Percentiles rank a stretch among this genome's conserved stretches.
phyloP scores from a whole-genome alignment of 2,797 vertebrate genomes.

The Heteromormyrus szaboi region DNA sequence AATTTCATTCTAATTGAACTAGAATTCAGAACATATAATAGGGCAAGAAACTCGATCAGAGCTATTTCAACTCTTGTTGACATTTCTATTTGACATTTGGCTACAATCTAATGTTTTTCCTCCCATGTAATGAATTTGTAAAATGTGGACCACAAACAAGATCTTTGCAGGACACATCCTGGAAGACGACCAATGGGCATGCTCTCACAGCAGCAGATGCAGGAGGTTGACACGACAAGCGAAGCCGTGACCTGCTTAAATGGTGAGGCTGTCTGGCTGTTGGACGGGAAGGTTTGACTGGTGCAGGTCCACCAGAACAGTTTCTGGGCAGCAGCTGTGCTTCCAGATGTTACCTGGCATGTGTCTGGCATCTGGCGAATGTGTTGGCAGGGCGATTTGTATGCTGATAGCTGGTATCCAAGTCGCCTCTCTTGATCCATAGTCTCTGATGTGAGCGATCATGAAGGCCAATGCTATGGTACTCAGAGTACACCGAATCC shows the following conservation, averaged over 20 bases:
- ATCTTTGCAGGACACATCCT: background rate
- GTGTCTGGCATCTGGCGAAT: background rate
- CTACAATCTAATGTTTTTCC: background rate
- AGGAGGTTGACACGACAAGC: background rate
- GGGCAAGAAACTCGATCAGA: background rate
- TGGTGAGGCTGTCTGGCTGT: background rate
- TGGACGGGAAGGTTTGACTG: background rate
- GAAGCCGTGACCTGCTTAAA: background rate
- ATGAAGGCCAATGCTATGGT: background rate
- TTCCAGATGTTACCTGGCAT: background rate
- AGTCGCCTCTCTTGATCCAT: background rate
- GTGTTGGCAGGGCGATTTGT: background rate
- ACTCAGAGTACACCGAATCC: background rate
- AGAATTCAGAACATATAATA: background rate
- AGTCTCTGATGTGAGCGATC: background rate
- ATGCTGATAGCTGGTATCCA: background rate
- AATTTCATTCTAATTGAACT: background rate
- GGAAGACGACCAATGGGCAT: background rate
- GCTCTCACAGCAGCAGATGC: background rate
- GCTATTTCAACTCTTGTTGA: background rate
- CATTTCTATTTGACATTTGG: background rate
- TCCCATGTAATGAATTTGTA: background rate
- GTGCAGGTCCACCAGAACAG: background rate
- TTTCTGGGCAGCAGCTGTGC: background rate
- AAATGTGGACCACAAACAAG: background rate